Evolutionary conservation across 2,113 vertebrate species (phyloP), one percentile per base, ranked within the genome.

Genomic region (Heterochromis multidens): DNA sequence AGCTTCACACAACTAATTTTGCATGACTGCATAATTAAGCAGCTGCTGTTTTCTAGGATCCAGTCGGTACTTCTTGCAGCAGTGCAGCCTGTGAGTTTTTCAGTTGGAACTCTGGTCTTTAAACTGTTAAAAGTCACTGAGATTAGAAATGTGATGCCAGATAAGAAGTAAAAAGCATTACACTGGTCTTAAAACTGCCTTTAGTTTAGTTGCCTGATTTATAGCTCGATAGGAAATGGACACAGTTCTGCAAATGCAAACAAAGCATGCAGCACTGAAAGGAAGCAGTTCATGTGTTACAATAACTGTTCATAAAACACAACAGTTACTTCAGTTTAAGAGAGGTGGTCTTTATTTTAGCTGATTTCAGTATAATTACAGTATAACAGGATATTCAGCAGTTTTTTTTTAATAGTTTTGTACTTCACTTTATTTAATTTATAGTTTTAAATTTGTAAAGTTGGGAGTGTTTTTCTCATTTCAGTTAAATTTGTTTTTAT

Each of bases 21-120:
- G 79, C 67, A 80, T 85, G 61, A 70, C 40, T 86, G 79, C 78
- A 67, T 89, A 59, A 87, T 86, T 14, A 87, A 61, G 46, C 80
- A 65, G 29, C 76, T 43, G 7, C 23, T 10, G 79, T 89, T 80
- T 82, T 58, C 80, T n/a, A n/a, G n/a, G n/a, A n/a, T n/a, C n/a
- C 23, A 19, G 27, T 37, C 8, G 4, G 35, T 57, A 1, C 35
- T 33, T 54, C n/a, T 25, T 62, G 46, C 4, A 58, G 35, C 5
- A 25, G 13, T 5, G 7, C 10, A 76, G 25, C 23, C 46, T 3
- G 13, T 0, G 16, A 72, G 37, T 62, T 81, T 67, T 62, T 77
- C 7, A 62, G 16, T 52, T 59, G 7, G 1, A 80, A 49, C 59
- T 7, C 2, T 6, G 3, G 9, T 6, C n/a, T 67, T 67, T 27